A percentile compares a stretch with the other conserved stretches of the same genome.
These are phyloP conservation scores for Cordilura impudica DNA, from an alignment of 2,888 invertebrate genomes.

Conservation along the genomic window DNA sequence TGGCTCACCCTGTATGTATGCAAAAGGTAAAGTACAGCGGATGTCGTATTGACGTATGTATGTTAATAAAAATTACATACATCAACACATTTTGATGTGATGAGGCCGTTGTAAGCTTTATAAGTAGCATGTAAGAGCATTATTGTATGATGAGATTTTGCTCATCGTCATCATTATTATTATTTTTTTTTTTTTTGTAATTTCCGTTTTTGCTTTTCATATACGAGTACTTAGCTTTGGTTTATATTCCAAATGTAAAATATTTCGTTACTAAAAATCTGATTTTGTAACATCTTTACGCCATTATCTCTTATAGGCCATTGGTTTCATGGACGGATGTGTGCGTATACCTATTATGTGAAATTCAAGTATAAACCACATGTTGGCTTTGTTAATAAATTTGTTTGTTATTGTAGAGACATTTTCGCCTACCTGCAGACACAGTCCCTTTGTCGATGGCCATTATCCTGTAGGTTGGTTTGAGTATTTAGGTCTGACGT, in stretches of 20 bases:
- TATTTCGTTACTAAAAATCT: constrained; percentile 36
- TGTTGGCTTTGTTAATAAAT: constrained; percentile 53
- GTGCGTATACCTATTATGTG: not conserved
- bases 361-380: constrained; percentile 34
- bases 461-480: not conserved
- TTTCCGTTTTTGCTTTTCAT: constrained; percentile 39
- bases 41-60: constrained; percentile 15
- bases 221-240: constrained; percentile 31
- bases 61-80: constrained; percentile 36
- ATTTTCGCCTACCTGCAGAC: not conserved
- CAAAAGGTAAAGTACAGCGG: constrained; percentile 14
- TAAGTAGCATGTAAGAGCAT: not conserved
- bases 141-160: not conserved
- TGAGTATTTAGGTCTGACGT: constrained; percentile 38
- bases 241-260: not conserved
- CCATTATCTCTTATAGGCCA: constrained; percentile 41
- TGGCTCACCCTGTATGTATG: not conserved
- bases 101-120: not conserved
- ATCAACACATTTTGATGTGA: constrained; percentile 34
- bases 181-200: constrained; percentile 25
- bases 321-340: constrained; percentile 11
- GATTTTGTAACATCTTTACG: constrained; percentile 51
- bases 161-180: constrained; percentile 12
- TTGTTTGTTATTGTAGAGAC: constrained; percentile 33
- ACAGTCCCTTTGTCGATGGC: not conserved